Evolutionary conservation across 2,113 vertebrate species (phyloP).

Genomic region (Peromyscus polionotus): DNA sequence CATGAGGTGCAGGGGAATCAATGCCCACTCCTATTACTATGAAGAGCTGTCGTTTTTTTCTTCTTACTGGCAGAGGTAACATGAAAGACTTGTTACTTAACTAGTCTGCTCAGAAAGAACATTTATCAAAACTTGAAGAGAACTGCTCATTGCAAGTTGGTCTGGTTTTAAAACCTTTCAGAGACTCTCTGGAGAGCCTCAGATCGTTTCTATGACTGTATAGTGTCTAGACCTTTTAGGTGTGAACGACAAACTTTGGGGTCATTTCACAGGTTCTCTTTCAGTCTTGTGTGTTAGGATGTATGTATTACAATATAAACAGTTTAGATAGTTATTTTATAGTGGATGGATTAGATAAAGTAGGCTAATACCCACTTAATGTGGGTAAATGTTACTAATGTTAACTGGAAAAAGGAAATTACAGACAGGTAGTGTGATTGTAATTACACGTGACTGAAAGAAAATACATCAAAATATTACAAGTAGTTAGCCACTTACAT

Average conservation of each 20-base stretch:
- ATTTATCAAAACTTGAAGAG: neutral
- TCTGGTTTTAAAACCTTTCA: neutral
- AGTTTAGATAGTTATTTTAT: slow-evolving; percentile 9
- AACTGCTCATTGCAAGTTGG: neutral
- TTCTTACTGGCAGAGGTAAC: slow-evolving; percentile 9
- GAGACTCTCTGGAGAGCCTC: neutral
- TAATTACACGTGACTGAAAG: neutral
- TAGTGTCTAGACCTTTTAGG: neutral
- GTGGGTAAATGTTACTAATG: neutral
- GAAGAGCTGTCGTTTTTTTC: neutral
- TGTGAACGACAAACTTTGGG: neutral
- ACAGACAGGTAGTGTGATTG: neutral
- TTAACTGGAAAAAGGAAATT: slow-evolving; percentile 3
- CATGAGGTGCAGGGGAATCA: neutral
- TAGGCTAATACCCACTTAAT: neutral
- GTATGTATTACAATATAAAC: neutral
- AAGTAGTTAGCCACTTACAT: neutral
- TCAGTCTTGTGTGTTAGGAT: neutral
- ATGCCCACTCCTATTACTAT: neutral
- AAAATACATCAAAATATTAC: slow-evolving; percentile 38
- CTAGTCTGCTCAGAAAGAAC: neutral
- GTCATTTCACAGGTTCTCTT: neutral
- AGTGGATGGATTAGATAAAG: neutral
- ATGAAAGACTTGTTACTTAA: neutral
- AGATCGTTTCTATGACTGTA: neutral